A percentile compares a stretch with the other conserved stretches of the same genome.
phyloP scores from a whole-genome alignment of 2,888 invertebrate species.

The Mamestra brassicae region DNA sequence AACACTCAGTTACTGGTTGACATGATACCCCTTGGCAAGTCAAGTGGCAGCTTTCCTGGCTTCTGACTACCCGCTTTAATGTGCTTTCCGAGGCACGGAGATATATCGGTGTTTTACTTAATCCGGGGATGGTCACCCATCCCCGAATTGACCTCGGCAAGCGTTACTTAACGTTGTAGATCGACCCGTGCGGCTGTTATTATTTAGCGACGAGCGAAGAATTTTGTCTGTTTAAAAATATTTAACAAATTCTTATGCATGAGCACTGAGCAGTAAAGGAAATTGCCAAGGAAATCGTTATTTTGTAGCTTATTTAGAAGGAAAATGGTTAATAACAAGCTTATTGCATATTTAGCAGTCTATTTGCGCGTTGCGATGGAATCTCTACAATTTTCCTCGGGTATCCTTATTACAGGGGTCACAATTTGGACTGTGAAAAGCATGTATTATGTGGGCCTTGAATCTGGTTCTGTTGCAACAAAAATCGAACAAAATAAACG shows the following conservation, averaged over 20 bases:
- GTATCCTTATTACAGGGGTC: neutral
- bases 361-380: neutral
- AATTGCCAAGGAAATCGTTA: constrained; percentile 9
- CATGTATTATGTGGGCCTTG: neutral
- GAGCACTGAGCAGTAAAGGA: neutral
- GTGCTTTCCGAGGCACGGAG: neutral
- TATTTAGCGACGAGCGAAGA: neutral
- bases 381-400: neutral
- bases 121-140: no score
- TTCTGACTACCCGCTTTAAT: no score
- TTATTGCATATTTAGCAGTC: constrained; percentile 13
- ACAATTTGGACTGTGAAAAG: neutral
- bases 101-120: no score
- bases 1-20: no score
- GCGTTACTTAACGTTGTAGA: no score
- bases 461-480: neutral
- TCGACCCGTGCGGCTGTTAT: no score
- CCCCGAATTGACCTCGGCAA: no score
- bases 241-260: neutral
- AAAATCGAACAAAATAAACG: neutral
- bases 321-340: constrained; percentile 6
- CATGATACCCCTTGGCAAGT: no score
- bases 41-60: no score
- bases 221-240: constrained; percentile 9
- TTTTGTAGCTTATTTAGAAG: neutral